Base-by-base conservation (phyloP, 2,888 invertebrate genomes). In the Eupithecia tripunctaria region DNA sequence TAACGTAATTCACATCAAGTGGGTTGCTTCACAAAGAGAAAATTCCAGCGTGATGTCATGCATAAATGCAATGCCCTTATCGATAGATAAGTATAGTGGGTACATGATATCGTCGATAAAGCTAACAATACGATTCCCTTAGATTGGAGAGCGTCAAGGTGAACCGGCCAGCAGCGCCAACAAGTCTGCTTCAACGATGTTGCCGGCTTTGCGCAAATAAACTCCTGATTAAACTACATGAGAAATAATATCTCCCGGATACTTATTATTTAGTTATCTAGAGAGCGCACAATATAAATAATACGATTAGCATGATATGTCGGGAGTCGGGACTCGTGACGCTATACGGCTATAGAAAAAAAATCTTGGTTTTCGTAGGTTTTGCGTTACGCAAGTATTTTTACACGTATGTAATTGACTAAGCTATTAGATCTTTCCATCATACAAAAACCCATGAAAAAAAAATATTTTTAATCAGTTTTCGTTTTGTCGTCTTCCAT, bases 91-190 rank as follows among this genome's bases (percentile, higher is more conserved):
- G 25, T 67, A 47, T 47, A 60, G 29, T 6, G 25, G 51, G 51
- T 56, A 56, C 18, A 64, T 72, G 43, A 65, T 71, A 70, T 70
- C n/a, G 38, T 59, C 64, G 72, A 70, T 75, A 75, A 68, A 83
- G 82, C 67, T 62, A 75, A 72, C 72, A 72, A 72, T 74, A 75
- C 74, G 51, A 84, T 84, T 85, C 79, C 80, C 81, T 75, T 77
- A 80, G 79, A 80, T 80, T 80, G 79, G 84, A 82, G 88, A 86
- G 82, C 89, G 87, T 88, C 92, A 93, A 92, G 92, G 92, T 87
- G 85, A 92, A 85, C 91, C 79, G 85, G 89, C 86, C 78, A 80
- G 84, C 85, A 84, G 91, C 92, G 92, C 92, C 92, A 83, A 79
- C 69, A 82, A 90, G 93, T 93, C 93, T 93, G 84, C 82, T 70